These are phyloP conservation scores for Istiophorus platypterus DNA, from an alignment of 2,113 vertebrate species.

Conservation along the genomic window DNA sequence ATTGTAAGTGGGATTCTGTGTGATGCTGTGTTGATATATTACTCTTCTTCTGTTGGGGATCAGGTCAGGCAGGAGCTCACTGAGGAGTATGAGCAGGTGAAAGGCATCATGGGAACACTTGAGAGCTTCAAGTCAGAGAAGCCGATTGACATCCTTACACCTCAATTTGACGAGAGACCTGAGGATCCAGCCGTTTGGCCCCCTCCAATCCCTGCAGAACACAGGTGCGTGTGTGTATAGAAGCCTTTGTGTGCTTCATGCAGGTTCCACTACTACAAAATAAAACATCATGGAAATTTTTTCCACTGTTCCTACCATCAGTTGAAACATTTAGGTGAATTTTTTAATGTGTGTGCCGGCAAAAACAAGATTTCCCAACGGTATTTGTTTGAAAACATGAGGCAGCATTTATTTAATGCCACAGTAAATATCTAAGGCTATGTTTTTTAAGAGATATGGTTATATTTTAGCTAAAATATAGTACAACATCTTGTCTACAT, in stretches of 20 bases:
- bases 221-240: slow-evolving; percentile 85
- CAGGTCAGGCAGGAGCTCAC: slow-evolving; percentile 93
- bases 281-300: not conserved
- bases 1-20: slow-evolving; percentile 2
- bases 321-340: not conserved
- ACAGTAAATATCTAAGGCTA: no score
- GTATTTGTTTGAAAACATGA: no score
- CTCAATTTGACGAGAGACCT: slow-evolving; percentile 86
- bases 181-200: slow-evolving; percentile 94
- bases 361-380: not conserved
- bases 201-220: slow-evolving; percentile 95
- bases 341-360: not conserved
- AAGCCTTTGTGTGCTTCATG: not conserved
- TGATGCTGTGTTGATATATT: not conserved
- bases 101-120: slow-evolving; percentile 91
- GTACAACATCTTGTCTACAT: no score
- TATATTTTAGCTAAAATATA: no score
- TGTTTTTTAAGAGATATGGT: no score
- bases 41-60: slow-evolving; percentile 44
- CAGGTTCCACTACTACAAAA: not conserved
- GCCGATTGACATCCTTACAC: slow-evolving; percentile 88
- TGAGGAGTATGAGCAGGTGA: slow-evolving; percentile 97
- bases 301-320: not conserved
- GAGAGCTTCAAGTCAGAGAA: slow-evolving; percentile 94
- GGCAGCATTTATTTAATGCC: no score